These are phyloP conservation scores for Limanda limanda DNA, from an alignment of 2,113 vertebrate genomes.

Conservation along the genomic window DNA sequence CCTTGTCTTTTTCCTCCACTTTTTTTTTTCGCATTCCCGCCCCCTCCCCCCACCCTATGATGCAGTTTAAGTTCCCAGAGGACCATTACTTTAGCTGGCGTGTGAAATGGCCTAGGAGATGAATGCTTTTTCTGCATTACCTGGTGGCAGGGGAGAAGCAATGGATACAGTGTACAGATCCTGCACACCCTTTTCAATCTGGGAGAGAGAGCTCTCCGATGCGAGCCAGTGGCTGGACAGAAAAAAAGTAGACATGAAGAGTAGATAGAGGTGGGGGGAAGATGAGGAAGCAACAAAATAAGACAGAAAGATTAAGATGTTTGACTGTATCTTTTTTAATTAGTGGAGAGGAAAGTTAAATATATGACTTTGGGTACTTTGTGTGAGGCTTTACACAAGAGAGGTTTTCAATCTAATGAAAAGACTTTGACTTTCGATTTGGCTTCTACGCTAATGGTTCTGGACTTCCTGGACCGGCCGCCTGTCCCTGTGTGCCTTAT, in stretches of 20 bases:
- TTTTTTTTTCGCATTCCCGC: neutral
- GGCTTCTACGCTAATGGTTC: slow-evolving; percentile 33
- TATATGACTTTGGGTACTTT: slow-evolving; percentile 45
- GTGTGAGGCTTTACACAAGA: slow-evolving; percentile 31
- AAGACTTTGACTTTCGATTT: slow-evolving; percentile 55
- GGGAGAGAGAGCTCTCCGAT: slow-evolving; percentile 59
- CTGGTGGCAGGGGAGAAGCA: slow-evolving; percentile 61
- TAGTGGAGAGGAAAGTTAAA: slow-evolving; percentile 52
- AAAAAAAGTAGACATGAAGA: slow-evolving; percentile 28
- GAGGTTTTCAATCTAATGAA: slow-evolving; percentile 58
- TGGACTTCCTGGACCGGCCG: slow-evolving; percentile 8
- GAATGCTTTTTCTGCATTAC: slow-evolving; percentile 78
- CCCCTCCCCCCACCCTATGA: slow-evolving; percentile 27
- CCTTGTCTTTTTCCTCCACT: neutral
- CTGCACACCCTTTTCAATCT: slow-evolving; percentile 69
- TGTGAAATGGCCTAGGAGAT: slow-evolving; percentile 75
- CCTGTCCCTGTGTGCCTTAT: slow-evolving; percentile 20
- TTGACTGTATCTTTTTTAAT: slow-evolving; percentile 67
- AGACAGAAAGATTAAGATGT: slow-evolving; percentile 31
- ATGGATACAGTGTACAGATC: slow-evolving; percentile 62
- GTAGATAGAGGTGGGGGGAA: slow-evolving; percentile 4
- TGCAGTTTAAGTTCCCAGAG: slow-evolving; percentile 73
- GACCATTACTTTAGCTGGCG: slow-evolving; percentile 74
- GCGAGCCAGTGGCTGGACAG: slow-evolving; percentile 26
- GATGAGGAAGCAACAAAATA: slow-evolving; percentile 1